Evolutionary conservation across 2,888 invertebrate genomes (phyloP).

Genomic region (Sarcophaga variegata): DNA sequence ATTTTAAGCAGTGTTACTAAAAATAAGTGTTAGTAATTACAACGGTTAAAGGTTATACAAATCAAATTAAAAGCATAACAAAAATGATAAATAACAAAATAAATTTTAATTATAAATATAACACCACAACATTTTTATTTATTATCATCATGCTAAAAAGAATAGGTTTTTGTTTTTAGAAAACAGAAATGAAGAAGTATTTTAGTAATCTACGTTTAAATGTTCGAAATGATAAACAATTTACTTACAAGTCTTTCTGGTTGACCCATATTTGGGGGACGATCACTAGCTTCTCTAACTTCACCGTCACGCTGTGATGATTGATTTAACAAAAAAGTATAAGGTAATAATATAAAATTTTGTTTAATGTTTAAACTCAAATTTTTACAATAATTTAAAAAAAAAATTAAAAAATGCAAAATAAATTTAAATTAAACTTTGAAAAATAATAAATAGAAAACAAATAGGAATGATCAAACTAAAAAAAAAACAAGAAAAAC

Average conservation of each 20-base stretch:
- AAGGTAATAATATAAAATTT: slow-evolving; percentile 70
- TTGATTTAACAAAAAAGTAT: slow-evolving; percentile 67
- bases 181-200: no score
- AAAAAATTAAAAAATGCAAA: slow-evolving; percentile 71
- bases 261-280: slow-evolving; percentile 77
- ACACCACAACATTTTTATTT: slow-evolving; percentile 52
- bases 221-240: slow-evolving; percentile 52
- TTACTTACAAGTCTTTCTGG: slow-evolving; percentile 78
- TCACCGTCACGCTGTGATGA: slow-evolving; percentile 77
- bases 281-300: slow-evolving; percentile 78
- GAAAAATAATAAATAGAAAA: slow-evolving; percentile 52
- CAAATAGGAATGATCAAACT: not conserved
- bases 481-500: slow-evolving; percentile 74
- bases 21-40: not conserved
- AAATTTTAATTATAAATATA: not conserved
- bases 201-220: slow-evolving; percentile 29
- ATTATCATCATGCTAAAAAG: slow-evolving; percentile 50
- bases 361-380: slow-evolving; percentile 70
- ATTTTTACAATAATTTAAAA: slow-evolving; percentile 70
- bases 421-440: slow-evolving; percentile 48
- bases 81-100: not conserved
- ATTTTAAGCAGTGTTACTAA: not conserved
- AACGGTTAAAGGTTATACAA: not conserved
- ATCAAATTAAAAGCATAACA: slow-evolving; percentile 21
- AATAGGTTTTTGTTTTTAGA: not conserved